These are phyloP conservation scores for Noctua janthe DNA, from an alignment of 2,888 invertebrate species.

Conservation along the genomic window DNA sequence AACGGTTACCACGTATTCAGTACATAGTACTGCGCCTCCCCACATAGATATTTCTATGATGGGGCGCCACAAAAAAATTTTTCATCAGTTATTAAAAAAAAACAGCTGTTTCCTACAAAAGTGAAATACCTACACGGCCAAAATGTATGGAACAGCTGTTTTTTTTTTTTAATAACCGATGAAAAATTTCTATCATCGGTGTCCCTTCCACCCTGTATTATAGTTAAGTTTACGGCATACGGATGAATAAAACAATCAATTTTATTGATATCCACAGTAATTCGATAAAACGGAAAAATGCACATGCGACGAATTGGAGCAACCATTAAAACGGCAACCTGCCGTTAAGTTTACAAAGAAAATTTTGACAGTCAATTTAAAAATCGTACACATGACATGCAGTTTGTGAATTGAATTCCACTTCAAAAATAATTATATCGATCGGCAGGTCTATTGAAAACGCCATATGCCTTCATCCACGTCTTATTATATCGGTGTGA, in stretches of 20 bases:
- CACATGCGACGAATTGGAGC: slow-evolving; percentile 1
- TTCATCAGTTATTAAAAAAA: too few relatives aligned
- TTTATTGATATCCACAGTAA: slow-evolving; percentile 13
- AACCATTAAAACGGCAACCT: slow-evolving; percentile 32
- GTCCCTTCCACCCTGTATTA: background rate
- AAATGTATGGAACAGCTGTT: too few relatives aligned
- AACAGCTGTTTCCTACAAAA: too few relatives aligned
- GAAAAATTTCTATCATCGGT: too few relatives aligned
- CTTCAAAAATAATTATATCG: slow-evolving; percentile 73
- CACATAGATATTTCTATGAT: too few relatives aligned
- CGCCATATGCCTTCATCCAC: slow-evolving; percentile 80
- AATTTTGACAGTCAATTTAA: slow-evolving; percentile 46
- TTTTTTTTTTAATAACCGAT: too few relatives aligned
- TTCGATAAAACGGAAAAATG: slow-evolving; percentile 11
- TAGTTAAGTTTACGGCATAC: background rate
- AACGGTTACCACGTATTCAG: too few relatives aligned
- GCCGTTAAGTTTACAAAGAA: slow-evolving; percentile 33
- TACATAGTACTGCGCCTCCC: too few relatives aligned
- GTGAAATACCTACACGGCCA: too few relatives aligned
- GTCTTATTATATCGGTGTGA: slow-evolving; percentile 76
- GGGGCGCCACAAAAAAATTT: too few relatives aligned
- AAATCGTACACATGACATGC: slow-evolving; percentile 65
- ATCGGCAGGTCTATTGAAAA: slow-evolving; percentile 75
- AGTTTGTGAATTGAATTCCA: slow-evolving; percentile 61
- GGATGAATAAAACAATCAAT: slow-evolving; percentile 18